Conservation (phyloP, 2,797 vertebrate genomes). For the Tenualosa thibaudeaui region DNA sequence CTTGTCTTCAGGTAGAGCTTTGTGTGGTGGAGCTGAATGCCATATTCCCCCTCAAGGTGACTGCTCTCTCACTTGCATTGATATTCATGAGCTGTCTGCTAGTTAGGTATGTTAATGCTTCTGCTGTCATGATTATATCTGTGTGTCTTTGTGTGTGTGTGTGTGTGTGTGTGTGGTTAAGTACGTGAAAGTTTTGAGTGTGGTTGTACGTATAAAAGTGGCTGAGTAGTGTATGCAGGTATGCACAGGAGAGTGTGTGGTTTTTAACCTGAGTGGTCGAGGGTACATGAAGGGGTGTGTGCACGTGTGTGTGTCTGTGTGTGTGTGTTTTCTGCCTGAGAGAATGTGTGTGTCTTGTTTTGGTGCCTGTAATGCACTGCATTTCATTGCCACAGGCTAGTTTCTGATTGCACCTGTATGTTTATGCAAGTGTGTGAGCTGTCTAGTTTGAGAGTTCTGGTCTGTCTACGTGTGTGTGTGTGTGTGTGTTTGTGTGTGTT, state of each 20-base stretch:
- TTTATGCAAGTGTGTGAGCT: neutral
- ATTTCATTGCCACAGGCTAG: neutral
- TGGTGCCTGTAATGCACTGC: neutral
- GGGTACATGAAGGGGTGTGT: conserved; percentile 9
- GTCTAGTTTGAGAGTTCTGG: neutral
- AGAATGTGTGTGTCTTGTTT: neutral
- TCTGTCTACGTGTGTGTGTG: neutral
- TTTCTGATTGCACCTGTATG: neutral
- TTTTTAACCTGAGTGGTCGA: neutral
- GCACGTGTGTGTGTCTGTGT: conserved; percentile 3
- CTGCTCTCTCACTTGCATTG: conserved; percentile 38
- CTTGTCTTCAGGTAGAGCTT: conserved; percentile 8
- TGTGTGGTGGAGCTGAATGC: neutral
- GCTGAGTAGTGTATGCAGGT: too few relatives aligned
- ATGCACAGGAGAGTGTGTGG: neutral
- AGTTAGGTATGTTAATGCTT: conserved; percentile 46
- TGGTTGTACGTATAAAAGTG: conserved; percentile 25
- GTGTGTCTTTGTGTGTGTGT: conserved; percentile 24
- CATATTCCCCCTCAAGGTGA: conserved; percentile 45
- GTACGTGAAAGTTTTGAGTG: neutral
- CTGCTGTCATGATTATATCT: conserved; percentile 37
- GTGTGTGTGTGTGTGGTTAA: neutral
- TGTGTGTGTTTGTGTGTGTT: neutral
- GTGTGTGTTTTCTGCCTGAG: neutral
- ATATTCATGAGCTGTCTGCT: conserved; percentile 46